Evolutionary conservation across 2,888 invertebrate genomes (phyloP).

Genomic region (Machimus rusticus): DNA sequence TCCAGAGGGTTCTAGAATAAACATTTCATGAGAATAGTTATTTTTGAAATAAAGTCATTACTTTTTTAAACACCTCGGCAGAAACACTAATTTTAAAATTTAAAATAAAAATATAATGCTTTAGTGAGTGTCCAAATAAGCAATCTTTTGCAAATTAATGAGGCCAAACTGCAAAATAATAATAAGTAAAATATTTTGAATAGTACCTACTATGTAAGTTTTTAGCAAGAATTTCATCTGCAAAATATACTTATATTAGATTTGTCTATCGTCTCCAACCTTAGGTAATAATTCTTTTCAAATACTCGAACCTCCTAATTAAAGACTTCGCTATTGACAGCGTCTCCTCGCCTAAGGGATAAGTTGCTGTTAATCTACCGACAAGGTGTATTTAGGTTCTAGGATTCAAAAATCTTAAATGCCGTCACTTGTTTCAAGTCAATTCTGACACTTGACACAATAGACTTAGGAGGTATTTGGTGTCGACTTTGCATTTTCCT

Average conservation of each 20-base stretch:
- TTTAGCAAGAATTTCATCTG: background rate
- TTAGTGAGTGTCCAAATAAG: too few relatives aligned
- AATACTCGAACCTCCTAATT: constrained; percentile 19
- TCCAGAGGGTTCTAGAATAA: too few relatives aligned
- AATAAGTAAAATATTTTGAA: too few relatives aligned
- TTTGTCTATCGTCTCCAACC: background rate
- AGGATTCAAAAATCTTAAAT: background rate
- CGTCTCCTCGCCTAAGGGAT: background rate
- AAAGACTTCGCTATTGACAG: background rate
- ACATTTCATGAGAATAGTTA: too few relatives aligned
- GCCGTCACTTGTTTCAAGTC: constrained; percentile 21
- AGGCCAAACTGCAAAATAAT: too few relatives aligned
- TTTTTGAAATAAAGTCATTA: too few relatives aligned
- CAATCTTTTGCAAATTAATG: too few relatives aligned
- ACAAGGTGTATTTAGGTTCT: background rate
- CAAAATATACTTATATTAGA: background rate
- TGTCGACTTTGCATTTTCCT: background rate
- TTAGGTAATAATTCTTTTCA: background rate
- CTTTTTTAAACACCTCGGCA: too few relatives aligned
- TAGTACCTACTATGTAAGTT: too few relatives aligned
- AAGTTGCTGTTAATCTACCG: background rate
- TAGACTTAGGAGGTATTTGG: constrained; percentile 19
- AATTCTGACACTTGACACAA: constrained; percentile 41
- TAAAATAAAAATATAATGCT: too few relatives aligned
- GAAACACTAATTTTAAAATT: too few relatives aligned